Percentiles rank a stretch among this genome's conserved stretches.
Evolutionary conservation across 2,797 vertebrate species (phyloP).

Genomic region (Graptemys geographica): DNA sequence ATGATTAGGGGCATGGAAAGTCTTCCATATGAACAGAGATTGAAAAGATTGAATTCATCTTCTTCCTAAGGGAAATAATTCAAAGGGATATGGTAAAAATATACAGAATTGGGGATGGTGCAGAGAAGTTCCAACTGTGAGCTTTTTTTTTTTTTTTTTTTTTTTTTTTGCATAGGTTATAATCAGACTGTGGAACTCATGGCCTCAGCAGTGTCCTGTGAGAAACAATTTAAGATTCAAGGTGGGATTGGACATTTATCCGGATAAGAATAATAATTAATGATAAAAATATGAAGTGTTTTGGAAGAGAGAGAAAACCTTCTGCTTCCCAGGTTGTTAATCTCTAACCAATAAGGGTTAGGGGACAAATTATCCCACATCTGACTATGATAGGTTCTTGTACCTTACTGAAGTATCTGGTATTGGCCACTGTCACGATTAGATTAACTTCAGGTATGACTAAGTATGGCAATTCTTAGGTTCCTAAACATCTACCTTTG

Average conservation of each 20-base stretch:
- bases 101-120: background rate
- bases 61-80: no score
- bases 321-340: background rate
- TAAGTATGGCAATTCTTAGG: background rate
- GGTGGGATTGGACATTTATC: background rate
- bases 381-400: background rate
- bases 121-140: background rate
- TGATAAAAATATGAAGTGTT: background rate
- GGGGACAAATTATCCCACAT: background rate
- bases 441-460: background rate
- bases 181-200: background rate
- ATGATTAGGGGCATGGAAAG: background rate
- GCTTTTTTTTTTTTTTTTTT: background rate
- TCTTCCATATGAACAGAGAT: background rate
- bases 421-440: background rate
- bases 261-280: background rate
- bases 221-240: background rate
- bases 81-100: background rate
- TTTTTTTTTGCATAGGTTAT: background rate
- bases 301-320: background rate
- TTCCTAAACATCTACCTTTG: background rate
- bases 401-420: background rate
- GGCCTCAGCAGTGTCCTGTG: background rate
- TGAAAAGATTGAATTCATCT: background rate
- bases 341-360: background rate